phyloP scores from a whole-genome alignment of 2,888 invertebrate species.

The Stenodema calcarata region DNA sequence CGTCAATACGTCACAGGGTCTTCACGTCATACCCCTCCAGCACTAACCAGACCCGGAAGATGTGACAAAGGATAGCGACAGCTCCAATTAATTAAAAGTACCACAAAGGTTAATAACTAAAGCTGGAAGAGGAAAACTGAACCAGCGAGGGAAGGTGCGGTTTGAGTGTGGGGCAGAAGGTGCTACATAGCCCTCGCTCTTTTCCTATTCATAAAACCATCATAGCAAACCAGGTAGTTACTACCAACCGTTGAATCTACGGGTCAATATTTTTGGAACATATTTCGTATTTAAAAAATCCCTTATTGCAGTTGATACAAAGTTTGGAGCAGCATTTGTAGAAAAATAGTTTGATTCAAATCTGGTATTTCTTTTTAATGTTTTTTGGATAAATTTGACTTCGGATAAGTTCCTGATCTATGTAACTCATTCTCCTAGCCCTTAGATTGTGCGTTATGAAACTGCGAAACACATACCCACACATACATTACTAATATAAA shows the following conservation, averaged over 20 bases:
- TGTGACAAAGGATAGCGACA: conserved; percentile 12
- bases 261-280: too few species aligned
- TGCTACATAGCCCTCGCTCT: neutral
- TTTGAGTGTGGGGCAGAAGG: neutral
- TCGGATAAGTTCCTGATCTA: too few species aligned
- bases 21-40: neutral
- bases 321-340: too few species aligned
- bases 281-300: too few species aligned
- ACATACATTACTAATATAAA: too few species aligned
- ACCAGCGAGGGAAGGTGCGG: neutral
- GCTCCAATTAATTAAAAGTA: conserved; percentile 24
- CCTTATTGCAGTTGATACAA: too few species aligned
- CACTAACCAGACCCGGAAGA: neutral
- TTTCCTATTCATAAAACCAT: neutral
- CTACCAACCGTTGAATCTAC: neutral
- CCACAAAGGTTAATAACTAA: conserved; percentile 29
- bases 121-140: conserved; percentile 15
- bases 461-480: too few species aligned
- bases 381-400: too few species aligned
- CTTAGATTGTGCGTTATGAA: too few species aligned
- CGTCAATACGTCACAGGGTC: neutral
- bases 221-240: neutral
- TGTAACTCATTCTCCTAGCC: too few species aligned
- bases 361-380: too few species aligned
- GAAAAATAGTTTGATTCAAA: too few species aligned